Percentiles rank a stretch among this genome's conserved stretches.
Conservation (phyloP, 2,888 invertebrate genomes). For the Eupithecia centaureata region DNA sequence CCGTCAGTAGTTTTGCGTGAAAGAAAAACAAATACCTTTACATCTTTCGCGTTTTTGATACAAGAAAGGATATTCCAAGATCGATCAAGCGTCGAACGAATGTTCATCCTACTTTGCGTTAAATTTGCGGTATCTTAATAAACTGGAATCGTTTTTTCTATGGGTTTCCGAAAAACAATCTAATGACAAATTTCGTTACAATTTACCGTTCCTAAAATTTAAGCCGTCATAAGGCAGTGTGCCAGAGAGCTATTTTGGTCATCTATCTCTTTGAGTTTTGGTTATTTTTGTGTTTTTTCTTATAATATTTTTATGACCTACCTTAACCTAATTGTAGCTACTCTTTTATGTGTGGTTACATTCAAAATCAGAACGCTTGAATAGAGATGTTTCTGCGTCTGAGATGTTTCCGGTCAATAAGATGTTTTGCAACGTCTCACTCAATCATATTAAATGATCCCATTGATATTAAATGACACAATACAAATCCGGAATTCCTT, state of each 20-base stretch:
- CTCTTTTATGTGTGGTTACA: neutral
- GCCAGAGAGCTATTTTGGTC: no score
- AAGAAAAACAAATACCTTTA: no score
- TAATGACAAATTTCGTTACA: no score
- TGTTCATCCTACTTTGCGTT: neutral
- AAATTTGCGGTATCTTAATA: neutral
- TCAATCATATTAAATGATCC: conserved; percentile 4
- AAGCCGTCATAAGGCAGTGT: no score
- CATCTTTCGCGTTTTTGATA: no score
- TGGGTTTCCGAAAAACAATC: no score
- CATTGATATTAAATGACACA: conserved; percentile 16
- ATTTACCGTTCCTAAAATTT: no score
- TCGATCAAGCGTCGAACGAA: no score
- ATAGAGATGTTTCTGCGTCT: neutral
- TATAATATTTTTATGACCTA: neutral
- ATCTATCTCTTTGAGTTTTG: no score
- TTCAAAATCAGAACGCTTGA: neutral
- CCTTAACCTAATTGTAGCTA: neutral
- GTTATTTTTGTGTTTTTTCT: no score
- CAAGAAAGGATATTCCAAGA: no score
- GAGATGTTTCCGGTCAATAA: neutral
- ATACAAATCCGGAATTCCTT: conserved; percentile 11
- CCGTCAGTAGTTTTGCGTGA: no score
- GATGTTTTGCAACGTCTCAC: neutral
- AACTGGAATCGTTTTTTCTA: neutral